These are phyloP conservation scores for Encarsia formosa DNA, from an alignment of 2,888 invertebrate species.

Conservation along the genomic window DNA sequence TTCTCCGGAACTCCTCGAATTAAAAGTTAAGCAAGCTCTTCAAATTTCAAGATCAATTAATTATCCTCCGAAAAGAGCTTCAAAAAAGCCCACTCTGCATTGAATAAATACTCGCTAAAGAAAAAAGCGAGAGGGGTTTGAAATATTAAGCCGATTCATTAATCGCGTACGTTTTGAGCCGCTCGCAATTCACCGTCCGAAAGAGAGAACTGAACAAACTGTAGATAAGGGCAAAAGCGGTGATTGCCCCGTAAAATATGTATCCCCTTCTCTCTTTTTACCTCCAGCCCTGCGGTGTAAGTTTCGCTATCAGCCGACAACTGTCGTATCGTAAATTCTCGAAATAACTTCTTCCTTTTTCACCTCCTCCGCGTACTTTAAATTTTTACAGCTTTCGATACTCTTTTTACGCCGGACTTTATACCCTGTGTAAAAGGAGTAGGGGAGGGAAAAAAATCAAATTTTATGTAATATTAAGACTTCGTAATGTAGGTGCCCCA, in stretches of 20 bases:
- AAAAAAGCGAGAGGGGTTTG: neutral
- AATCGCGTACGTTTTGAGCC: neutral
- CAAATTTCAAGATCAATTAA: too few relatives aligned
- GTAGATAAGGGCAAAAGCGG: constrained; percentile 47
- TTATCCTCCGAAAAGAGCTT: too few relatives aligned
- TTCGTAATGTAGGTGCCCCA: too few relatives aligned
- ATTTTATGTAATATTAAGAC: too few relatives aligned
- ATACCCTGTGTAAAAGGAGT: too few relatives aligned
- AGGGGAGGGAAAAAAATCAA: too few relatives aligned
- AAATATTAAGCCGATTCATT: neutral
- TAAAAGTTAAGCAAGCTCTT: too few relatives aligned
- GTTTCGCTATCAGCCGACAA: constrained; percentile 13
- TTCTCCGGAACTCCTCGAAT: too few relatives aligned
- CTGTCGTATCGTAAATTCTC: constrained; percentile 20
- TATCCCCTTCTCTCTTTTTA: constrained; percentile 33
- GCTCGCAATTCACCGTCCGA: constrained; percentile 7
- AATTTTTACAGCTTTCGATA: neutral
- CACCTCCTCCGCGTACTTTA: neutral
- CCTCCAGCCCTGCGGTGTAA: constrained; percentile 16
- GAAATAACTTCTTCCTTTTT: constrained; percentile 13
- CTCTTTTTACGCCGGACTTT: too few relatives aligned
- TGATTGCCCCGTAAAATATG: constrained; percentile 50
- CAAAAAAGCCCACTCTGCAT: too few relatives aligned
- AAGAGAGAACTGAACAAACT: constrained; percentile 43
- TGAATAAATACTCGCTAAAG: too few relatives aligned